A percentile compares a stretch with the other conserved stretches of the same genome.
These are phyloP conservation scores for Xenopus laevis DNA, from an alignment of 2,113 vertebrate species.

Conservation along the genomic window DNA sequence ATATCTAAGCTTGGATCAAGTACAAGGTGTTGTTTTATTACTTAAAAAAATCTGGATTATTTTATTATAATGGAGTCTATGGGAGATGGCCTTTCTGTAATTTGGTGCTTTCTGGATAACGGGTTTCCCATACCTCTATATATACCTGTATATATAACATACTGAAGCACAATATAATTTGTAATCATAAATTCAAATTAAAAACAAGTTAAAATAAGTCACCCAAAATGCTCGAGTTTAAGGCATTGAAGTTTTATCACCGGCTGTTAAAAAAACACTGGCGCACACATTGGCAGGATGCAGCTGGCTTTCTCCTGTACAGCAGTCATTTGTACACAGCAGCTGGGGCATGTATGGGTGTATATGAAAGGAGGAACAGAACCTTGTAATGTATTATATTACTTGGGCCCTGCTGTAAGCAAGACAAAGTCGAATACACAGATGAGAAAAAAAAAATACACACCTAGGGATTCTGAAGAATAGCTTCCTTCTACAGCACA, in stretches of 20 bases:
- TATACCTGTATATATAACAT: too few relatives aligned
- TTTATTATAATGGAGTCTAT: too few relatives aligned
- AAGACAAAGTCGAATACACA: constrained; percentile 1
- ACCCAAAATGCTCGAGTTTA: constrained; percentile 9
- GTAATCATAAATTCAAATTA: neutral
- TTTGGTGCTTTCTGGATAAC: too few relatives aligned
- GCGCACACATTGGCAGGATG: constrained; percentile 30
- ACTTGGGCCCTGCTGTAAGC: neutral
- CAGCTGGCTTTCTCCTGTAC: constrained; percentile 35
- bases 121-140: too few relatives aligned
- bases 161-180: too few relatives aligned
- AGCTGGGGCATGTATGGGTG: constrained; percentile 26
- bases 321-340: constrained; percentile 35
- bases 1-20: too few relatives aligned
- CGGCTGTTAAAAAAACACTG: constrained; percentile 31
- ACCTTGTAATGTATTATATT: constrained; percentile 5
- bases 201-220: neutral
- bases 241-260: constrained; percentile 19
- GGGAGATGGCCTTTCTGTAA: too few relatives aligned
- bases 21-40: too few relatives aligned
- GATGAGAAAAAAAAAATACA: neutral
- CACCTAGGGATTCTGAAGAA: too few relatives aligned
- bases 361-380: constrained; percentile 17
- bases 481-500: too few relatives aligned
- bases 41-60: too few relatives aligned